phyloP scores from a whole-genome alignment of 2,888 invertebrate species.

The Ormyrus rosae region DNA sequence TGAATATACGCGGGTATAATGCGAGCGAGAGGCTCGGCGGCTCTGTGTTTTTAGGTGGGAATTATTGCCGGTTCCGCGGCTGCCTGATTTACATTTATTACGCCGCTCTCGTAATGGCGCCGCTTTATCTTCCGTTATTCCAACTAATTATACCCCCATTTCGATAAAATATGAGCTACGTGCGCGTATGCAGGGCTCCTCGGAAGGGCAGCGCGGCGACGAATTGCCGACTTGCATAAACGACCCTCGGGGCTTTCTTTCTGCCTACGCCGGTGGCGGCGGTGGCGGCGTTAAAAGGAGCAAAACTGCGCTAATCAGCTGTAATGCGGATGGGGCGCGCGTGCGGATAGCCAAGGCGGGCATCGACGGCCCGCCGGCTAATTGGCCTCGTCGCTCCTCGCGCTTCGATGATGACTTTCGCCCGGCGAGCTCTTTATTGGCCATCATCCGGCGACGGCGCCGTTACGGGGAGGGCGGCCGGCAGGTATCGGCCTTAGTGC shows the following conservation, averaged over 20 bases:
- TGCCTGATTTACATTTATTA: conserved; percentile 75
- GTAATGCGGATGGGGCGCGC: no score
- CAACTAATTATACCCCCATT: conserved; percentile 74
- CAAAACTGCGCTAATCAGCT: no score
- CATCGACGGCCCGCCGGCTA: no score
- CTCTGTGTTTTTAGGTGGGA: conserved; percentile 69
- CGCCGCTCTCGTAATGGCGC: conserved; percentile 71
- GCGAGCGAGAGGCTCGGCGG: conserved; percentile 67
- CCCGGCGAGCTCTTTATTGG: not conserved
- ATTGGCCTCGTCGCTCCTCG: no score
- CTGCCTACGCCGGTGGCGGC: no score
- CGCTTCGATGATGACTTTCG: not conserved
- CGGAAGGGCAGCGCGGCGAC: no score
- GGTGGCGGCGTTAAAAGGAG: no score
- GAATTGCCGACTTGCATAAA: not conserved
- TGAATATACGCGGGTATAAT: not conserved
- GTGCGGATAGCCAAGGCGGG: no score
- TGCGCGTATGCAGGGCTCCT: conserved; percentile 50
- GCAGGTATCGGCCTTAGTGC: no score
- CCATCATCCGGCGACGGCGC: not conserved
- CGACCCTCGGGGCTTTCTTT: not conserved
- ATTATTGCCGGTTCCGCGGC: conserved; percentile 72
- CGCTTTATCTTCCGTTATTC: conserved; percentile 73
- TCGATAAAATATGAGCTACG: conserved; percentile 70
- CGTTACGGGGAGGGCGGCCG: no score